Percentiles rank a stretch among this genome's conserved stretches.
Conservation (phyloP, 2,888 invertebrate species). For the Xestia rhomboidea region DNA sequence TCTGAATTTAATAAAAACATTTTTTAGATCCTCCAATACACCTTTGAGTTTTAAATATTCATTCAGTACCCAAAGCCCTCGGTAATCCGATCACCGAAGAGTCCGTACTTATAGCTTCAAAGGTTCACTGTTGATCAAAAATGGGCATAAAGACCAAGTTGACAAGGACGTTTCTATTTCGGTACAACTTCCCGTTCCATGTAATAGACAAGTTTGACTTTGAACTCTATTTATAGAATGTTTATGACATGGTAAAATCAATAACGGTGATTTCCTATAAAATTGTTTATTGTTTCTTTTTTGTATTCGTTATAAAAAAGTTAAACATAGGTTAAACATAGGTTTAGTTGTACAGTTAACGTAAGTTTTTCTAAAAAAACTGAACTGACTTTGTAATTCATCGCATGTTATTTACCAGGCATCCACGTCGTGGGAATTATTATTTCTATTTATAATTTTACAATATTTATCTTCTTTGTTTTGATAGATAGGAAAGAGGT, state of each 20-base stretch:
- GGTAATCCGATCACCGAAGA: conserved; percentile 24
- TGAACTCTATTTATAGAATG: conserved; percentile 7
- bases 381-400: not conserved
- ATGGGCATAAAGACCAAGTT: conserved; percentile 24
- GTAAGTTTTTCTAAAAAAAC: not conserved
- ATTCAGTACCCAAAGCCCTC: not conserved
- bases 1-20: too few relatives aligned
- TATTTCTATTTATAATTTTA: not conserved
- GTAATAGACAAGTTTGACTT: conserved; percentile 27
- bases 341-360: not conserved
- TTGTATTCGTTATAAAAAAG: not conserved
- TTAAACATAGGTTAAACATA: too few relatives aligned
- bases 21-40: not conserved
- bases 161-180: conserved; percentile 26
- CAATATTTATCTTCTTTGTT: not conserved
- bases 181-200: conserved; percentile 21
- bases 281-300: not conserved
- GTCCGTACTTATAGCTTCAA: conserved; percentile 4
- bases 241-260: not conserved
- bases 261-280: not conserved
- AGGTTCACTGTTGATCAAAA: conserved; percentile 36
- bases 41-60: conserved; percentile 7
- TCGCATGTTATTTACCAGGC: not conserved
- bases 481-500: not conserved
- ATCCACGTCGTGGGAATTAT: not conserved